These are phyloP conservation scores for Tor tambroides DNA, from an alignment of 2,113 vertebrate species.

Conservation along the genomic window DNA sequence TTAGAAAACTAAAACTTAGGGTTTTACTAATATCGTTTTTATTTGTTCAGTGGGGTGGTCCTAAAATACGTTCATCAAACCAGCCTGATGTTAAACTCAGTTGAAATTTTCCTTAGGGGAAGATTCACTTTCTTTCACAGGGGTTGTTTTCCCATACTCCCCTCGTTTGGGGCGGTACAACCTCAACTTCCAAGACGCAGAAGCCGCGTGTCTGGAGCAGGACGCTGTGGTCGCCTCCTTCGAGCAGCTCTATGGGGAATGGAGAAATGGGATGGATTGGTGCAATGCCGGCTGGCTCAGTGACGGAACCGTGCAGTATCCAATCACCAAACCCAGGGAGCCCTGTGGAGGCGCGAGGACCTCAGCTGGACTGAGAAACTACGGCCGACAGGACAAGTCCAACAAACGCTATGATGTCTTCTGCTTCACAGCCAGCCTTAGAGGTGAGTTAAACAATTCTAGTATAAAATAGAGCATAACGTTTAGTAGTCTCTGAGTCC, in stretches of 20 bases:
- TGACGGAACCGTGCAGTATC: conserved; percentile 92
- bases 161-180: conserved; percentile 86
- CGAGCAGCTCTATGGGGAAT: conserved; percentile 87
- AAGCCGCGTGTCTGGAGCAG: conserved; percentile 83
- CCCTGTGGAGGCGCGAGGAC: conserved; percentile 86
- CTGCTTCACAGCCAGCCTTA: conserved; percentile 85
- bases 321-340: conserved; percentile 87
- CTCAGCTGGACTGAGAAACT: conserved; percentile 86
- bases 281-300: conserved; percentile 97
- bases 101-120: conserved; percentile 32
- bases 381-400: conserved; percentile 85
- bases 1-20: neutral
- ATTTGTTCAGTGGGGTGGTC: neutral
- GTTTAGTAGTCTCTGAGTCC: neutral
- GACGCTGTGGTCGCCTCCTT: conserved; percentile 84
- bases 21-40: neutral
- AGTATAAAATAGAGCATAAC: neutral
- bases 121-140: conserved; percentile 68
- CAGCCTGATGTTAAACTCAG: neutral
- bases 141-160: conserved; percentile 91
- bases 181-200: conserved; percentile 84
- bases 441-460: conserved; percentile 75
- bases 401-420: conserved; percentile 88
- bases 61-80: neutral
- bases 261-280: conserved; percentile 90